Evolutionary conservation across 2,113 vertebrate genomes (phyloP).

Genomic region (Lampris megalopsis): DNA sequence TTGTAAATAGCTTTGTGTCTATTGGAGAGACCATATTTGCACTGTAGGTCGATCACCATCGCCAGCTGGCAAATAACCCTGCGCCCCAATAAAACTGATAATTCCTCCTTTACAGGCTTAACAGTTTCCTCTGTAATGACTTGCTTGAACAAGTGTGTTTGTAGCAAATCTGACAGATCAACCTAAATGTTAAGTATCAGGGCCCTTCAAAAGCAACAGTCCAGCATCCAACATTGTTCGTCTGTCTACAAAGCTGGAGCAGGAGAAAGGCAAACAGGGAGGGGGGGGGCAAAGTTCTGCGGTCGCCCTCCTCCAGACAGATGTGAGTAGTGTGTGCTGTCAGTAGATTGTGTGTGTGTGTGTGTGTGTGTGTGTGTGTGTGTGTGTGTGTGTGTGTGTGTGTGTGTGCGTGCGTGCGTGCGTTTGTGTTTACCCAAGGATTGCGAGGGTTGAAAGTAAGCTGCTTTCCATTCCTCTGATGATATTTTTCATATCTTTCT

Average conservation of each 20-base stretch:
- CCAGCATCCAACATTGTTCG: conserved; percentile 40
- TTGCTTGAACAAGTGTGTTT: conserved; percentile 45
- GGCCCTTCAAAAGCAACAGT: conserved; percentile 45
- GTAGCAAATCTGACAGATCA: conserved; percentile 14
- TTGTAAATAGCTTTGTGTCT: conserved; percentile 8
- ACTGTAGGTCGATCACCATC: conserved; percentile 41
- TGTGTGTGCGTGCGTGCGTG: not conserved
- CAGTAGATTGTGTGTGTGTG: not conserved
- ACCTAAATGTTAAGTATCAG: not conserved
- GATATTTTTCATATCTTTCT: conserved; percentile 61
- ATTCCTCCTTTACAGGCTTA: conserved; percentile 2
- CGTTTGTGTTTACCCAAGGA: conserved; percentile 52
- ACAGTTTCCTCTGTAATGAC: conserved; percentile 37
- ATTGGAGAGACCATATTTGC: conserved; percentile 48
- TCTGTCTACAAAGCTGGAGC: conserved; percentile 31
- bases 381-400: conserved; percentile 2
- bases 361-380: conserved; percentile 10
- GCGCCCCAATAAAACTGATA: conserved; percentile 20
- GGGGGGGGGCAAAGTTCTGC: conserved; percentile 38
- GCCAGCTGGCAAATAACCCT: conserved; percentile 28
- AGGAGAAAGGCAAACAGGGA: conserved; percentile 30
- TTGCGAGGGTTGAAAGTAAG: conserved; percentile 49
- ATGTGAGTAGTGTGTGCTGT: conserved; percentile 56
- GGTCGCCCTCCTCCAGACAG: conserved; percentile 55
- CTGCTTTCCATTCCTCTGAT: conserved; percentile 60